A percentile compares a stretch with the other conserved stretches of the same genome.
Evolutionary conservation across 2,888 invertebrate genomes (phyloP).

Genomic region (Trachelus iudaicus): DNA sequence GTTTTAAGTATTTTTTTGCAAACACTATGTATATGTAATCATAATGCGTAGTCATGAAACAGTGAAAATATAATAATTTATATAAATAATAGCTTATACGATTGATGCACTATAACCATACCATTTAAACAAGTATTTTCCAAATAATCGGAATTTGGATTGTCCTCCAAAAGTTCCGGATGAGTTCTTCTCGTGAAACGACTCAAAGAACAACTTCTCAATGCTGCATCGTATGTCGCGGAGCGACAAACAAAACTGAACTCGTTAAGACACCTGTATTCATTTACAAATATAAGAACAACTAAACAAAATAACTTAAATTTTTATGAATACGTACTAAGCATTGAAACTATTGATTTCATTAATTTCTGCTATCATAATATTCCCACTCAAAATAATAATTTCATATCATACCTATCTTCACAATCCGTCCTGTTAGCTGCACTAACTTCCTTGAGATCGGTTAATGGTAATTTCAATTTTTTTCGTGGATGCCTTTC

Average conservation of each 20-base stretch:
- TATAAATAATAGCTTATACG: not conserved
- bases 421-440: constrained; percentile 90
- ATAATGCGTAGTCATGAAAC: not conserved
- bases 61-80: not conserved
- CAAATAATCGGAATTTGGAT: constrained; percentile 88
- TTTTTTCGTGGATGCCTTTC: constrained; percentile 89
- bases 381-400: not conserved
- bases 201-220: constrained; percentile 84
- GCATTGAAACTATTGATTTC: not conserved
- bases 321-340: not conserved
- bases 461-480: constrained; percentile 81
- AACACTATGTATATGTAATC: not conserved
- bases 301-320: not conserved
- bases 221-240: constrained; percentile 82
- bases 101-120: constrained; percentile 54
- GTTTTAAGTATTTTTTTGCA: not conserved
- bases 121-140: constrained; percentile 92
- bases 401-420: constrained; percentile 70
- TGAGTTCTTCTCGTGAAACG: constrained; percentile 87
- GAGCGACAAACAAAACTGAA: constrained; percentile 90
- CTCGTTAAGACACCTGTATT: constrained; percentile 80
- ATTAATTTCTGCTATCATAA: not conserved
- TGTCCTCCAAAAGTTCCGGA: constrained; percentile 85
- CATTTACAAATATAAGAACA: not conserved
- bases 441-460: constrained; percentile 86